A percentile compares a stretch with the other conserved stretches of the same genome.
These are phyloP conservation scores for Steromphala cineraria DNA, from an alignment of 2,888 invertebrate genomes.

Conservation along the genomic window DNA sequence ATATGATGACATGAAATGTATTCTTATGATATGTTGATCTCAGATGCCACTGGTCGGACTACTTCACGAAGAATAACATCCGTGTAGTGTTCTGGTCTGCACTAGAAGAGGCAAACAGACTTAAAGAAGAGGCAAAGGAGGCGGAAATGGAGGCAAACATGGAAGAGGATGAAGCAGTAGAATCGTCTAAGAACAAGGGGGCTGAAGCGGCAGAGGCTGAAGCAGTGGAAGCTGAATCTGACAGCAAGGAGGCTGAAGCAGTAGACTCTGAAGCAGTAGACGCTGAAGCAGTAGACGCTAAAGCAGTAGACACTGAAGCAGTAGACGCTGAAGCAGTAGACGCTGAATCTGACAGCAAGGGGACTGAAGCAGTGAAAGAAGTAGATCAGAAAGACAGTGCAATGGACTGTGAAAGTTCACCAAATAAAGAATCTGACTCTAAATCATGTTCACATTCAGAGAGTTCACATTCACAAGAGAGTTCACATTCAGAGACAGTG, in stretches of 20 bases:
- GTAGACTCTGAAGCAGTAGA: no score
- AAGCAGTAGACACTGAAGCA: no score
- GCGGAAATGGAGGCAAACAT: constrained; percentile 22
- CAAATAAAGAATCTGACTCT: no score
- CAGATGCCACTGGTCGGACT: constrained; percentile 86
- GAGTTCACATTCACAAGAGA: background rate
- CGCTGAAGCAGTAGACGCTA: no score
- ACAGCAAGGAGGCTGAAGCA: constrained; percentile 25
- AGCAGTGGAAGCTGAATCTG: constrained; percentile 36
- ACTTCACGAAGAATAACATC: constrained; percentile 84
- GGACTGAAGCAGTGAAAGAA: constrained; percentile 19
- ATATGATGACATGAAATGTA: no score
- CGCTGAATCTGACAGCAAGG: constrained; percentile 32
- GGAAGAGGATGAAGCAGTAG: constrained; percentile 31
- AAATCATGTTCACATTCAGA: background rate
- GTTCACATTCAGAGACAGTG: background rate
- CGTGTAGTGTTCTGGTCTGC: constrained; percentile 95
- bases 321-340: no score
- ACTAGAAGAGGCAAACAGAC: constrained; percentile 74
- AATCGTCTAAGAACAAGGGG: no score
- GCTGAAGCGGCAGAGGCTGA: no score
- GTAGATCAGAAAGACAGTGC: constrained; percentile 22
- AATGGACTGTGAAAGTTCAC: constrained; percentile 15
- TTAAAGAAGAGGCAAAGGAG: constrained; percentile 35
- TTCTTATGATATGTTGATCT: constrained; percentile 28